Base-by-base conservation (phyloP, 2,113 vertebrate species). In the Phaethornis superciliosus region DNA sequence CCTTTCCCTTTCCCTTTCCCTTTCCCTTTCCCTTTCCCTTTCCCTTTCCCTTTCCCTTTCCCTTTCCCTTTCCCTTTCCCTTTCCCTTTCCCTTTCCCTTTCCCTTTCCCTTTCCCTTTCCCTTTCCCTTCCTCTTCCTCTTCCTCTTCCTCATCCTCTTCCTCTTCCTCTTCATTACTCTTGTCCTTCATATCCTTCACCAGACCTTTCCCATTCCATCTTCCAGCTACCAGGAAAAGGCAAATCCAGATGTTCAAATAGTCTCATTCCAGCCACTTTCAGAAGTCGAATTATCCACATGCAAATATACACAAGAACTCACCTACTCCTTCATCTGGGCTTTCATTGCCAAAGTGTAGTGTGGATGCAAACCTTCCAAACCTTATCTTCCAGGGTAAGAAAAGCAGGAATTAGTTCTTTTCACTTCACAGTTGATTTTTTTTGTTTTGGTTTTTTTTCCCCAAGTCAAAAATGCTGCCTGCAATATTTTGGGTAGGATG, bases 261-360 rank as follows among this genome's bases (percentile, higher is more conserved):
- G 27, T 10, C 27, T 27, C 49, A 46, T 26, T 75, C 58, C 24
- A 52, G 28, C 15, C 28, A 26, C 47, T 52, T 78, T n/a, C 44
- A 63, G 28, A 65, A 30, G 3, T 9, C 47, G 19, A 13, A 42
- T 59, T 47, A 74, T 17, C 28, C 40, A 9, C 6, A 0, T 6
- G 24, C 10, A 75, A 74, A 74, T 20, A 4, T 37, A 47, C 19
- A 28, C 22, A 64, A 23, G 12, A 12, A 26, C 22, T 24, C 21
- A 35, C 3, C 7, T 44, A 7, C 27, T 12, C 20, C n/a, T 19
- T 27, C 22, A 37, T 42, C 44, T 2, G 1, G 40, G 17, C 5
- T 91, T 68, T 60, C 32, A 12, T 3, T 42, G 40, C 12, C 9
- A 68, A 42, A 6, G 28, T 4, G 1, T 0, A 0, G 1, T 1